These are phyloP conservation scores for Podabrus alpinus DNA, from an alignment of 2,888 invertebrate species.

Conservation along the genomic window DNA sequence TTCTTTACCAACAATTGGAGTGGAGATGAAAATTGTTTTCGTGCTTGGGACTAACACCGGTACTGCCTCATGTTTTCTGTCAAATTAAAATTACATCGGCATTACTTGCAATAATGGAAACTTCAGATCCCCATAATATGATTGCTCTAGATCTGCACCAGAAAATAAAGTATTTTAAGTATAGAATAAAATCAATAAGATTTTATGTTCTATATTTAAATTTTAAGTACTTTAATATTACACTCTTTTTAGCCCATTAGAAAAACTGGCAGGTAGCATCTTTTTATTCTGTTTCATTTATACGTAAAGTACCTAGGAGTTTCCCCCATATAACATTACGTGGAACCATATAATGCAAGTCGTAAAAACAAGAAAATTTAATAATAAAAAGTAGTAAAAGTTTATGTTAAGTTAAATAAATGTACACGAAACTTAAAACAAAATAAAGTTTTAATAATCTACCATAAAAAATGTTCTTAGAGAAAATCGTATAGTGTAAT, in stretches of 20 bases:
- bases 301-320: background rate
- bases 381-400: background rate
- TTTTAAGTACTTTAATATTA: background rate
- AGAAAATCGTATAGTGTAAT: background rate
- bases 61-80: background rate
- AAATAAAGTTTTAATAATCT: background rate
- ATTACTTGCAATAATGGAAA: background rate
- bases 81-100: background rate
- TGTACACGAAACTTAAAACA: background rate
- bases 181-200: background rate
- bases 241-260: background rate
- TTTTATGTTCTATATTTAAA: background rate
- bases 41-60: background rate
- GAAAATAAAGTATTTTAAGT: no score
- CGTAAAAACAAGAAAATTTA: background rate
- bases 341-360: background rate
- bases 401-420: background rate
- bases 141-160: no score
- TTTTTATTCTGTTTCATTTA: background rate
- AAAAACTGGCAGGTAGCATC: background rate
- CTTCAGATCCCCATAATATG: no score
- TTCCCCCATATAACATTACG: background rate
- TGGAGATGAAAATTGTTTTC: slow-evolving; percentile 9
- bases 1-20: slow-evolving; percentile 10
- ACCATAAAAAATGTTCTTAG: background rate